Percentiles rank a stretch among this genome's conserved stretches.
These are phyloP conservation scores for Passer domesticus DNA, from an alignment of 2,113 vertebrate species.

Conservation along the genomic window DNA sequence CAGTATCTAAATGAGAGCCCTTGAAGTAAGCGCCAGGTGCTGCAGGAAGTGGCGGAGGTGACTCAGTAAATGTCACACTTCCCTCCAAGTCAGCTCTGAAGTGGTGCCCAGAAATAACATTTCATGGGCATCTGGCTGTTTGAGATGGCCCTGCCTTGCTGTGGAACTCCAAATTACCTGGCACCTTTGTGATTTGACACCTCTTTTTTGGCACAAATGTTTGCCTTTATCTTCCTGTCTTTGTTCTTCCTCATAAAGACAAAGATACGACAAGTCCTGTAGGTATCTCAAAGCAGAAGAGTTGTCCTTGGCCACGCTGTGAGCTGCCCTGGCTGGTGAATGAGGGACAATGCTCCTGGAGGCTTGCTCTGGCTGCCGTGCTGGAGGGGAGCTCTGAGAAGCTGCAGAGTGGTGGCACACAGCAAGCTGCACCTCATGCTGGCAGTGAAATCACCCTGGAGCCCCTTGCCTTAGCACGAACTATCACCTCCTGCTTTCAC, in stretches of 20 bases:
- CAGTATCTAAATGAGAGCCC: constrained; percentile 52
- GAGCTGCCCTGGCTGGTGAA: neutral
- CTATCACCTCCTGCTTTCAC: neutral
- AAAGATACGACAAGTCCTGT: neutral
- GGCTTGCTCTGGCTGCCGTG: rapidly evolving
- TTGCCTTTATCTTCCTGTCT: neutral
- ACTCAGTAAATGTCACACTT: constrained; percentile 63
- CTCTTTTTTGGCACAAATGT: neutral
- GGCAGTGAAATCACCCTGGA: neutral
- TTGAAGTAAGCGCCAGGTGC: constrained; percentile 60
- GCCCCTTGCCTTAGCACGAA: neutral
- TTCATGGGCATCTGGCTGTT: constrained; percentile 18
- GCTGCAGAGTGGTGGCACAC: neutral
- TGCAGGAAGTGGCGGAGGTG: constrained; percentile 61
- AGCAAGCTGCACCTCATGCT: neutral
- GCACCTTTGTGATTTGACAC: neutral
- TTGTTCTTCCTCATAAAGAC: neutral
- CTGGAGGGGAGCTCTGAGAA: neutral
- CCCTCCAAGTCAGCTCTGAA: constrained; percentile 47
- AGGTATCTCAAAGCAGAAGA: neutral
- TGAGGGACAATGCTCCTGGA: neutral
- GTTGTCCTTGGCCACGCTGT: rapidly evolving
- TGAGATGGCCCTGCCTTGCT: neutral
- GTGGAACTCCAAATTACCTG: neutral
- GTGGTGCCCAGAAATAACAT: constrained; percentile 26